These are phyloP conservation scores for Periparus ater DNA, from an alignment of 2,797 vertebrate genomes.

Conservation along the genomic window DNA sequence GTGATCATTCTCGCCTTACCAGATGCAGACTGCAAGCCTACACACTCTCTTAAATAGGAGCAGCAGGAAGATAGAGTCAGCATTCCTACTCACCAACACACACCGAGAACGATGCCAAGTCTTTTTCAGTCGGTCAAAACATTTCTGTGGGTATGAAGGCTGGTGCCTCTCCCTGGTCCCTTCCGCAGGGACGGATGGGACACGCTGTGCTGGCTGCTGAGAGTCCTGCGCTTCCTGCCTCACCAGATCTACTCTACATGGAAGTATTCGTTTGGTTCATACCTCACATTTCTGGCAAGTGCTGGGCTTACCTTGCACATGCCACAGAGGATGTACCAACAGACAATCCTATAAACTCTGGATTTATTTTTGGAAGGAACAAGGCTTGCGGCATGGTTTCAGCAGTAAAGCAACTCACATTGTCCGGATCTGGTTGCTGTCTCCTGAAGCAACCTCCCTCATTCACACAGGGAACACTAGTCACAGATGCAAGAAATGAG, in stretches of 20 bases:
- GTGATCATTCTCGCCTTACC: background rate
- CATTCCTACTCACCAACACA: background rate
- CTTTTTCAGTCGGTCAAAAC: background rate
- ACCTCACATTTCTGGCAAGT: background rate
- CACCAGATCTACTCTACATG: background rate
- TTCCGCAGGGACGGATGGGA: background rate
- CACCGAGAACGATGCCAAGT: background rate
- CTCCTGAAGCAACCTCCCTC: background rate
- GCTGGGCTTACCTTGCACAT: background rate
- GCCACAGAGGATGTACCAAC: background rate
- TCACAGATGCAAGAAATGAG: background rate
- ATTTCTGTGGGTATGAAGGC: background rate
- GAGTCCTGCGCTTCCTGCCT: background rate
- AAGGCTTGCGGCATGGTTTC: background rate
- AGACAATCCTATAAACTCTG: background rate
- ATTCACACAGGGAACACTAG: background rate
- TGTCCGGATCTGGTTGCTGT: background rate
- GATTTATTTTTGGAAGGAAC: background rate
- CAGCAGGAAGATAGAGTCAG: background rate
- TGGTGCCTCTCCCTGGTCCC: background rate
- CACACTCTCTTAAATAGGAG: background rate
- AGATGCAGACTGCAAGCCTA: background rate
- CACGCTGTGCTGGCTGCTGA: background rate
- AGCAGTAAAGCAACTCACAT: background rate
- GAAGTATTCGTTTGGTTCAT: background rate